These are phyloP conservation scores for Dinomys branickii DNA, from an alignment of 2,113 vertebrate species.

Conservation along the genomic window DNA sequence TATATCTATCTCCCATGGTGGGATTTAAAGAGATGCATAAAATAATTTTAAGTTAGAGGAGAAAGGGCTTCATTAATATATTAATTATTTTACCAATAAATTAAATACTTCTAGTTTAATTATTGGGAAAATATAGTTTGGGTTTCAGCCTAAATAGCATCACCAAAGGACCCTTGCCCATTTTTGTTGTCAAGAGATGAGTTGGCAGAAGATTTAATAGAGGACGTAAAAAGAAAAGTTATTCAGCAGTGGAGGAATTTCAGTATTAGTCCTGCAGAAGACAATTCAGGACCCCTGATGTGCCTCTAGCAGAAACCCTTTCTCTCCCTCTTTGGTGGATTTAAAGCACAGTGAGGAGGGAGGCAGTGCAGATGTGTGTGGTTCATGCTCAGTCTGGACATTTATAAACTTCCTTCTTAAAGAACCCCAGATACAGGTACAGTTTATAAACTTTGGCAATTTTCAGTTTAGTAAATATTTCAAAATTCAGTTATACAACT, in stretches of 20 bases:
- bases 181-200: background rate
- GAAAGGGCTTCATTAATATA: background rate
- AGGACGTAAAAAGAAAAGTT: background rate
- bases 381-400: background rate
- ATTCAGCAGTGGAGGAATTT: background rate
- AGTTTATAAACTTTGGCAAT: background rate
- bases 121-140: background rate
- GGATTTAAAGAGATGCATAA: conserved; percentile 30
- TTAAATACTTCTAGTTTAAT: conserved; percentile 39
- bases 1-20: background rate
- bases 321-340: background rate
- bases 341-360: background rate
- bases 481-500: background rate
- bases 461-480: background rate
- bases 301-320: background rate
- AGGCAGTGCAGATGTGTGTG: background rate
- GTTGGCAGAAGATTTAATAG: background rate
- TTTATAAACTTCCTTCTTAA: background rate
- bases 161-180: background rate
- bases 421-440: background rate
- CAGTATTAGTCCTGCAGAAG: background rate
- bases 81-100: conserved; percentile 64
- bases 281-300: background rate
- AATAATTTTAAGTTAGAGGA: conserved; percentile 38
- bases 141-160: background rate